Evolutionary conservation across 2,888 invertebrate species (phyloP), one percentile per base, ranked within the genome.

Genomic region (Amiota communis): DNA sequence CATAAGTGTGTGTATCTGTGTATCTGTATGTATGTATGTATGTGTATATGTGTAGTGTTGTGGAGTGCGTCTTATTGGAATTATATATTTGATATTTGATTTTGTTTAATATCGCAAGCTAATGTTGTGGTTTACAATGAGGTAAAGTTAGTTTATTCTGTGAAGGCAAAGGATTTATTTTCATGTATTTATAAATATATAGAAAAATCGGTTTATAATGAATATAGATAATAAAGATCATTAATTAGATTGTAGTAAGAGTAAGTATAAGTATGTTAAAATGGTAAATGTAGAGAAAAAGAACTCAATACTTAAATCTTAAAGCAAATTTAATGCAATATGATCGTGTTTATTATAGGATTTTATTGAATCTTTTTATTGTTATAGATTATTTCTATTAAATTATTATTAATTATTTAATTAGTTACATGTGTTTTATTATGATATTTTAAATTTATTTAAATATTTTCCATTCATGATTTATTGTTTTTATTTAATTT

Each of bases 111-210:
- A 74, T 72, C 77, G 76, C 76, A 78, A 78, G 78, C 78, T 76
- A 53, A 75, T 75, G 75, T 67, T 36, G 36, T 36, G 36, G 69
- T 73, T 83, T 83, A 83, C 83, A 83, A 83, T 83, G 83, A 83
- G 83, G 83, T 83, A 83, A 83, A 83, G 83, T 85, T 85, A 81
- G 80, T 49, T 63, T 51, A 53, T 68, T 86, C 83, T 79, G 86
- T 85, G 83, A 79, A 83, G 83, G 83, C 78, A 76, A 77, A 77
- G 83, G 76, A 83, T 53, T 15, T 53, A 53, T 51, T 68, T 48
- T 48, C 17, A 17, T 65, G 17, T 64, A 64, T 64, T 46, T 46
- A 65, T 48, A 65, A 48, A 67, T 51, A 51, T 23, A 53, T 67
- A 23, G 13, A 63, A 63, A 63, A 63, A 56, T n/a, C 17, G 13